phyloP scores from a whole-genome alignment of 2,888 invertebrate species.

The Prenolepis imparis region DNA sequence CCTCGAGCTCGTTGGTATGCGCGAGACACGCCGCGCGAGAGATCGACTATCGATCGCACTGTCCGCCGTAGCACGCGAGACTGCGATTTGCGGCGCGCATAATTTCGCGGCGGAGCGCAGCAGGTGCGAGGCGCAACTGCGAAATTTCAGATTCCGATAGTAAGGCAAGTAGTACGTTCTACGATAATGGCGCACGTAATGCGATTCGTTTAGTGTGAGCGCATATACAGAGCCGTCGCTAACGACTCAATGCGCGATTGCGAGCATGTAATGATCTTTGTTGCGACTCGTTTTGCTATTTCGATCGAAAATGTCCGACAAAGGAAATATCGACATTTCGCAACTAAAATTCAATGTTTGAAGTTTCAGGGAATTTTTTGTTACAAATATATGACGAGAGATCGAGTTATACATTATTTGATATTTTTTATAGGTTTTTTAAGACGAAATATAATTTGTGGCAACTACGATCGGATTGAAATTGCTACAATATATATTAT shows the following conservation, averaged over 20 bases:
- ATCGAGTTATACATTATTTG: background rate
- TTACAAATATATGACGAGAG: background rate
- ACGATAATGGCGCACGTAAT: conserved; percentile 73
- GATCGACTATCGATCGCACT: conserved; percentile 74
- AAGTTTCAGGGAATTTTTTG: background rate
- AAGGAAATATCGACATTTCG: background rate
- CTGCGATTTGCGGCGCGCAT: conserved; percentile 74
- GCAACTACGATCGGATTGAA: background rate
- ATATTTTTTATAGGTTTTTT: background rate
- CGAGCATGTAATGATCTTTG: conserved; percentile 50
- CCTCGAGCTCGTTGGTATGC: conserved; percentile 73
- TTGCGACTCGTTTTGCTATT: conserved; percentile 3
- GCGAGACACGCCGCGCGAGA: conserved; percentile 67
- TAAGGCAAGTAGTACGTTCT: conserved; percentile 59
- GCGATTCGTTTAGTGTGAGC: conserved; percentile 65
- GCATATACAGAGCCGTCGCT: conserved; percentile 10
- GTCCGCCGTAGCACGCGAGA: conserved; percentile 66
- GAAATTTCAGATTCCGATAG: conserved; percentile 76
- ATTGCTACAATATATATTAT: background rate
- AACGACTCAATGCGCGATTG: conserved; percentile 43
- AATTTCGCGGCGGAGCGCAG: conserved; percentile 68
- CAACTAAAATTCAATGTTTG: background rate
- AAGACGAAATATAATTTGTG: background rate
- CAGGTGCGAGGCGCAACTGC: conserved; percentile 73
- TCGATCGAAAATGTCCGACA: conserved; percentile 1